phyloP scores from a whole-genome alignment of 2,888 invertebrate genomes.

The Adela reaumurella region DNA sequence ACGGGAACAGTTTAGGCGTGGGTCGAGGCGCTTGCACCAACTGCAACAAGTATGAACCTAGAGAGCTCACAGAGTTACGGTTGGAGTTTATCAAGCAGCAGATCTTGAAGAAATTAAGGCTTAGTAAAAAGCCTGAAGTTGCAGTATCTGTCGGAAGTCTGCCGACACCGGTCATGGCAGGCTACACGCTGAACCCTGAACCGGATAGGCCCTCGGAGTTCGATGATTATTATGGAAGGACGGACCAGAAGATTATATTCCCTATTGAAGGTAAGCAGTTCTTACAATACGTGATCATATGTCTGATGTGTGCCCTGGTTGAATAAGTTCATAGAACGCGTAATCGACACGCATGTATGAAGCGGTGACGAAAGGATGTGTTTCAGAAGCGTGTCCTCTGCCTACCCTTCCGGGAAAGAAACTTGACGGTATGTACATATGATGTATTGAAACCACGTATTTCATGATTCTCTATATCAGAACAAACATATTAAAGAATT shows the following conservation, averaged over 20 bases:
- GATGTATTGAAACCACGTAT: too few species aligned
- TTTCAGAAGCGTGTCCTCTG: too few species aligned
- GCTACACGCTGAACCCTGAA: constrained; percentile 59
- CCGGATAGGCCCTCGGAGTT: constrained; percentile 56
- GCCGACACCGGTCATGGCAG: constrained; percentile 74
- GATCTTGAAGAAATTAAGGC: constrained; percentile 73
- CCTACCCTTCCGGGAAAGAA: too few species aligned
- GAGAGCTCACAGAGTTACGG: constrained; percentile 60
- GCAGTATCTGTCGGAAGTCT: constrained; percentile 60
- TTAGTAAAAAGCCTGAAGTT: constrained; percentile 70
- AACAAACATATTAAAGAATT: too few species aligned
- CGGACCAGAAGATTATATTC: constrained; percentile 79
- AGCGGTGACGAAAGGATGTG: too few species aligned
- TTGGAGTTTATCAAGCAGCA: constrained; percentile 82
- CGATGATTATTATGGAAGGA: constrained; percentile 80
- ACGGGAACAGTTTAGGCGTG: constrained; percentile 12
- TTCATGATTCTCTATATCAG: too few species aligned
- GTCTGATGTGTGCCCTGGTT: too few species aligned
- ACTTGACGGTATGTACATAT: too few species aligned
- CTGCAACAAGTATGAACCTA: constrained; percentile 42
- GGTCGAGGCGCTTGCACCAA: constrained; percentile 35
- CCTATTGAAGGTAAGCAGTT: constrained; percentile 66
- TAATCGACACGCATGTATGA: too few species aligned
- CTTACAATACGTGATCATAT: too few species aligned
- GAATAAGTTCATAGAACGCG: too few species aligned